phyloP scores from a whole-genome alignment of 2,113 vertebrate genomes.

The Amblyornis subalaris region DNA sequence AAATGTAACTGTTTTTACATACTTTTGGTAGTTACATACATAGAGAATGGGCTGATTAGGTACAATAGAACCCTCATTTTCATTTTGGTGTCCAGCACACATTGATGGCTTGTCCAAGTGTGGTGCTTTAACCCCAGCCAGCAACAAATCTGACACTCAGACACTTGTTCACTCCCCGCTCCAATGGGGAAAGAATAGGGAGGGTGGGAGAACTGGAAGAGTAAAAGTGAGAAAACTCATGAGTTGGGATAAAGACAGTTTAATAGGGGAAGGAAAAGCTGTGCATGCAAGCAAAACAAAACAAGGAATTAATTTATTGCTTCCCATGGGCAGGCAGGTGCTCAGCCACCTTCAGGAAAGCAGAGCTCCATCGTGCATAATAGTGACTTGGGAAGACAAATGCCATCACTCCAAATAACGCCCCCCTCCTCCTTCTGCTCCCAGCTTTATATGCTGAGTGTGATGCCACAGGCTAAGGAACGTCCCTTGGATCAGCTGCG shows the following conservation, averaged over 20 bases:
- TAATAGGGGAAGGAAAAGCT: not conserved
- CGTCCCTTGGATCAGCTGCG: not conserved
- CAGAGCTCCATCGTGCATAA: accelerated
- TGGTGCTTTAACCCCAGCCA: not conserved
- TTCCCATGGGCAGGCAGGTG: not conserved
- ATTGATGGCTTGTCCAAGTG: not conserved
- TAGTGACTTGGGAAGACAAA: not conserved
- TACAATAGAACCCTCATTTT: not conserved
- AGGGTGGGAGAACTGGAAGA: not conserved
- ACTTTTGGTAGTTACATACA: not conserved
- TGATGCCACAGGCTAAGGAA: not conserved
- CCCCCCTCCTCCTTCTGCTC: not conserved
- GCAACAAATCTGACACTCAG: accelerated
- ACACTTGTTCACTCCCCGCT: accelerated
- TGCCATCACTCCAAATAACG: accelerated
- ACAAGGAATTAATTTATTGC: not conserved
- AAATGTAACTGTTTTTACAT: not conserved
- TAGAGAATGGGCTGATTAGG: not conserved
- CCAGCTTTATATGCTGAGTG: not conserved
- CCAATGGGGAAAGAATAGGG: not conserved
- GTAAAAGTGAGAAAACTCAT: not conserved
- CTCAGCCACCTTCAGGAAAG: not conserved
- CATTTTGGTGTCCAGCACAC: not conserved
- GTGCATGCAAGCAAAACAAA: not conserved
- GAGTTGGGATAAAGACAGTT: not conserved